Evolutionary conservation across 2,797 vertebrate genomes (phyloP), one percentile per base, ranked within the genome.

Genomic region (Loris lydekkerianus): DNA sequence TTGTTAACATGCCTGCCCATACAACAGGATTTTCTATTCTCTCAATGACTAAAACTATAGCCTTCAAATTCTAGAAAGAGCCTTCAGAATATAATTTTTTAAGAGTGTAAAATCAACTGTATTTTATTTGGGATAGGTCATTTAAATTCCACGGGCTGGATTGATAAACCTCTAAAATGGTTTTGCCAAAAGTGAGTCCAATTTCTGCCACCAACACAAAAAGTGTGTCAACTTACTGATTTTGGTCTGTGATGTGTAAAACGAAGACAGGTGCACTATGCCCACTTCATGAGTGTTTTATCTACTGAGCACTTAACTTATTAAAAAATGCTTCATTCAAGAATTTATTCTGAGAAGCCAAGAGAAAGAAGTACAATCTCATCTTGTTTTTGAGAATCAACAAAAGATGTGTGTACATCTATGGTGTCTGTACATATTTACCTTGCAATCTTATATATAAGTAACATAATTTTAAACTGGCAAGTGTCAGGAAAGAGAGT

Each of bases 61-160:
- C 10, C 13, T 91, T 86, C 43, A 49, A 14, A 56, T 88, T 96
- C 90, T 80, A 80, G 56, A 91, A 77, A 65, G 14, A 75, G 18
- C 43, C 49, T 93, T 89, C 75, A 78, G 46, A 86, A 91, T 82
- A 46, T 91, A 72, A 81, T 31, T 89, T 89, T 95, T 82, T 21
- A 75, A 25, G 89, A 94, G 84, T 27, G 76, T 65, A 83, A 86
- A 94, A 56, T 81, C 60, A 92, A 76, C 49, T 89, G 46, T 53
- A 49, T 89, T 94, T 92, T 46, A 87, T 65, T 89, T 86, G 65
- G 53, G 67, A 65, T 72, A n/a, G 49, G 86, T 88, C 15, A 77
- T 46, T 91, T 91, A 89, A 69, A 61, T 93, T 87, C 69, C 46
- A 76, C 25, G 82, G 89, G 3, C n/a, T 88, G 27, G n/a, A 85